Percentiles rank a stretch among this genome's conserved stretches.
These are phyloP conservation scores for Drosophila sulfurigaster DNA, from an alignment of 1,140 invertebrate genomes.

Conservation along the genomic window DNA sequence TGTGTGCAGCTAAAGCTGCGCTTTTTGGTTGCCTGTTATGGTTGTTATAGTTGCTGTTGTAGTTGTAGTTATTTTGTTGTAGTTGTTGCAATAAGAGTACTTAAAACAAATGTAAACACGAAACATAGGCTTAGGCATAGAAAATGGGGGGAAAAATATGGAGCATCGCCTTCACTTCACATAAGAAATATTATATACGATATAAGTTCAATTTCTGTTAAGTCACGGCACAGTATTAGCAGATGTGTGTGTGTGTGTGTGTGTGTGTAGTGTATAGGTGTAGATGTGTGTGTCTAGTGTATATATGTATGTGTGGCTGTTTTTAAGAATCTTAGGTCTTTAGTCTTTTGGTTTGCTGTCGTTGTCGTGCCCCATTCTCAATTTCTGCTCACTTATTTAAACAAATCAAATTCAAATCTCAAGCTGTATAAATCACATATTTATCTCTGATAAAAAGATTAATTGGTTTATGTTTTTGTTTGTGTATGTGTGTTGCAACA, in stretches of 20 bases:
- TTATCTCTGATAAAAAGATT: slow-evolving; percentile 26
- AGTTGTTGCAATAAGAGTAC: slow-evolving; percentile 52
- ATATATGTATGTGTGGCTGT: too few relatives aligned
- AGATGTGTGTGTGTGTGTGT: slow-evolving; percentile 34
- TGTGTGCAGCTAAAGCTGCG: slow-evolving; percentile 56
- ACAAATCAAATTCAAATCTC: slow-evolving; percentile 9
- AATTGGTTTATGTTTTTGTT: slow-evolving; percentile 3
- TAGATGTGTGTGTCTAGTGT: neutral
- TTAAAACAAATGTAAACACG: slow-evolving; percentile 76
- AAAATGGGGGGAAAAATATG: slow-evolving; percentile 45
- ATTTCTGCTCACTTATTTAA: neutral
- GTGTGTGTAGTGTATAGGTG: slow-evolving; percentile 22
- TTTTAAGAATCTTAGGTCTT: slow-evolving; percentile 5
- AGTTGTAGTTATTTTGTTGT: slow-evolving; percentile 23
- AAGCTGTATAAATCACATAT: slow-evolving; percentile 35
- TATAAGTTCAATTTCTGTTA: slow-evolving; percentile 38
- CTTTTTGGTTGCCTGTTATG: slow-evolving; percentile 62
- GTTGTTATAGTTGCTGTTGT: slow-evolving; percentile 15
- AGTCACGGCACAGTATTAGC: slow-evolving; percentile 22
- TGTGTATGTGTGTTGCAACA: slow-evolving; percentile 6
- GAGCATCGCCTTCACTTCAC: slow-evolving; percentile 8
- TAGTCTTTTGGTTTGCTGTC: slow-evolving; percentile 22
- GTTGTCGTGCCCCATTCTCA: slow-evolving; percentile 16
- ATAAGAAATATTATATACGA: slow-evolving; percentile 17
- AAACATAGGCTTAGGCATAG: slow-evolving; percentile 71